Conservation (phyloP, 2,888 invertebrate genomes). For the Nemapogon koenigi region DNA sequence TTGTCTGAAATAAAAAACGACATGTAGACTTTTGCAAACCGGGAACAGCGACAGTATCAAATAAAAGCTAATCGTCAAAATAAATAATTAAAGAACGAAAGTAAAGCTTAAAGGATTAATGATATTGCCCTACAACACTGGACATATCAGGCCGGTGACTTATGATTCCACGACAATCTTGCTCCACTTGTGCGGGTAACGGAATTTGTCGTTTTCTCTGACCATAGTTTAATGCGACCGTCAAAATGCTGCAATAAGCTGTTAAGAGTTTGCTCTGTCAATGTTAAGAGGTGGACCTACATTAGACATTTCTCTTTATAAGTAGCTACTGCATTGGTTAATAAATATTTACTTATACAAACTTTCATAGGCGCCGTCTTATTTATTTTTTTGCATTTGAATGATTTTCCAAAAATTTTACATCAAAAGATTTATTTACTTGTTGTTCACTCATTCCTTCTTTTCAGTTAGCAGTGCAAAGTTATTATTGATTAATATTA, state of each 20-base stretch:
- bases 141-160: slow-evolving; percentile 5
- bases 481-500: too few species aligned
- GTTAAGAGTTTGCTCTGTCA: background rate
- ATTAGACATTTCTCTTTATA: background rate
- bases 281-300: background rate
- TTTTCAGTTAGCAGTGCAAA: too few species aligned
- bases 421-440: too few species aligned
- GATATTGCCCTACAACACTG: too few species aligned
- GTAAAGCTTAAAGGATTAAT: too few species aligned
- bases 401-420: background rate
- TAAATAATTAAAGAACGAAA: too few species aligned
- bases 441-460: too few species aligned
- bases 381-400: background rate
- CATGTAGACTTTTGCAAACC: too few species aligned
- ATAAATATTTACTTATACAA: background rate
- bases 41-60: too few species aligned
- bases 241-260: slow-evolving; percentile 4
- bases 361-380: background rate
- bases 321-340: background rate
- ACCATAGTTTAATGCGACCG: slow-evolving; percentile 1
- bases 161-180: slow-evolving; percentile 3
- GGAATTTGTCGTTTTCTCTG: slow-evolving; percentile 33
- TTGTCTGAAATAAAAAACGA: too few species aligned
- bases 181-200: slow-evolving; percentile 26
- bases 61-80: too few species aligned